Evolutionary conservation across 2,797 vertebrate species (phyloP).

Genomic region (Melanotaenia pygmaea): DNA sequence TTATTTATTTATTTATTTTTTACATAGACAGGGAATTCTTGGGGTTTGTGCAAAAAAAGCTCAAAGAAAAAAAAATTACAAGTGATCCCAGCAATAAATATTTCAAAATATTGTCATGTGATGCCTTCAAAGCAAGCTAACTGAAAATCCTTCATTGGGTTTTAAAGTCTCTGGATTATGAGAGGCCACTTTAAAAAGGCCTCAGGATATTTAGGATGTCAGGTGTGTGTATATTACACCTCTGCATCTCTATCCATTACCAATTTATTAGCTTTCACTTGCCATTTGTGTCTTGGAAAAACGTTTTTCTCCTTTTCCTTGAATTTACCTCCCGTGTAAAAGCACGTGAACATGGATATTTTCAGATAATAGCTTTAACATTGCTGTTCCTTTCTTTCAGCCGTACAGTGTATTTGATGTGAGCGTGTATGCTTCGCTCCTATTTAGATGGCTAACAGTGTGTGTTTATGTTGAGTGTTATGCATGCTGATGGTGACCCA

Average conservation of each 20-base stretch:
- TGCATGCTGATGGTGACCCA: conserved; percentile 74
- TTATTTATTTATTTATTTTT: background rate
- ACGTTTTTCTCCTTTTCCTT: background rate
- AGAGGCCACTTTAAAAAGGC: conserved; percentile 35
- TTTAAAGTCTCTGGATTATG: conserved; percentile 11
- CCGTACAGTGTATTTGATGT: conserved; percentile 21
- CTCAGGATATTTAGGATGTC: background rate
- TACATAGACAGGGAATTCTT: background rate
- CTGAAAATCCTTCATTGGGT: conserved; percentile 16
- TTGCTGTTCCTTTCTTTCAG: background rate
- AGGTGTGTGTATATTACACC: conserved; percentile 1
- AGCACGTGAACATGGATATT: background rate
- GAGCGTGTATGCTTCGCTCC: conserved; percentile 20
- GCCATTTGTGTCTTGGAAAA: background rate
- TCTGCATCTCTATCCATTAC: background rate
- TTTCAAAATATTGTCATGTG: background rate
- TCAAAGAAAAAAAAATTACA: background rate
- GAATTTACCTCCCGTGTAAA: background rate
- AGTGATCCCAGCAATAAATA: background rate
- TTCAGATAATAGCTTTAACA: background rate
- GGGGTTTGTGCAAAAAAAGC: background rate
- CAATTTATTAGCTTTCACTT: conserved; percentile 10
- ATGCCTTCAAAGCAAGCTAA: conserved; percentile 8
- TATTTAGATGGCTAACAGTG: conserved; percentile 43
- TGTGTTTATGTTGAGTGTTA: conserved; percentile 70